A percentile compares a stretch with the other conserved stretches of the same genome.
phyloP scores from a whole-genome alignment of 2,797 vertebrate genomes.

The Agapornis canus region DNA sequence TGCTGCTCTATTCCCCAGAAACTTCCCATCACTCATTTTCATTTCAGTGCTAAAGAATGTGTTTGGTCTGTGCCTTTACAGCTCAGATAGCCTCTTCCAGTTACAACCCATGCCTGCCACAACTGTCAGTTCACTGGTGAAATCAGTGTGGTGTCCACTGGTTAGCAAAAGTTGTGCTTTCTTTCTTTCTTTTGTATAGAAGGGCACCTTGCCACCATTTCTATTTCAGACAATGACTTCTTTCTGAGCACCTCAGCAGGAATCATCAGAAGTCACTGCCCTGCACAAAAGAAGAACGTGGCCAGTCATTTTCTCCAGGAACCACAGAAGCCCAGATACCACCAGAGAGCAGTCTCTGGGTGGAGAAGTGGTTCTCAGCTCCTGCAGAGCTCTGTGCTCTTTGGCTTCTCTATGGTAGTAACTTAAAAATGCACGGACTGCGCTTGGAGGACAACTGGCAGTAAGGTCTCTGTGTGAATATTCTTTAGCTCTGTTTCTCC shows the following conservation, averaged over 20 bases:
- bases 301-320: background rate
- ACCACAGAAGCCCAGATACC: background rate
- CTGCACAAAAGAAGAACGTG: slow-evolving; percentile 6
- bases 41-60: background rate
- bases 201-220: slow-evolving; percentile 14
- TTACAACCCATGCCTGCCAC: background rate
- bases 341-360: slow-evolving; percentile 14
- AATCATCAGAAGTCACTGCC: background rate
- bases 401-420: background rate
- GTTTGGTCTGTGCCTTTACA: background rate
- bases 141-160: background rate
- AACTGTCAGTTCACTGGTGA: background rate
- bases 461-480: background rate
- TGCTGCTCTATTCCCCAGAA: background rate
- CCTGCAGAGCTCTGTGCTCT: background rate
- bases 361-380: background rate
- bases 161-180: background rate
- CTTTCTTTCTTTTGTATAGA: background rate
- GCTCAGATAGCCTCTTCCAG: background rate
- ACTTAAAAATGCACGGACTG: background rate
- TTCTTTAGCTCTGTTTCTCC: background rate
- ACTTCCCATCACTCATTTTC: background rate
- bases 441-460: background rate
- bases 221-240: background rate
- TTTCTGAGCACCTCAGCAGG: slow-evolving; percentile 40